phyloP scores from a whole-genome alignment of 2,113 vertebrate genomes.

The Ctenomys sociabilis region DNA sequence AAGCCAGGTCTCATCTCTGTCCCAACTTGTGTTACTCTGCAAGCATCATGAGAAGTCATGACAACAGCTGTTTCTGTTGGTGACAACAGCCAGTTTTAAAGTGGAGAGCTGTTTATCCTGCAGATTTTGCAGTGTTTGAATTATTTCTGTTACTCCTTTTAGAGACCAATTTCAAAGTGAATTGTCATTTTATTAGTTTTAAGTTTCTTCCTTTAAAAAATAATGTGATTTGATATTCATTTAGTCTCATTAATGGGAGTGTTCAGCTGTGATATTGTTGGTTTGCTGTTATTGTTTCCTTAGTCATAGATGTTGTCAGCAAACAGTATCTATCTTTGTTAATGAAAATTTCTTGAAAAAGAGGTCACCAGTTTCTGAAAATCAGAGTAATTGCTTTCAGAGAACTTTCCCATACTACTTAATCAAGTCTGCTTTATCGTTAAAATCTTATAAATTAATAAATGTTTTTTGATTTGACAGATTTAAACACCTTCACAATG shows the following conservation, averaged over 20 bases:
- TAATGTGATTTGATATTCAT: not conserved
- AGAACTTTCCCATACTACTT: not conserved
- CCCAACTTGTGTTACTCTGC: not conserved
- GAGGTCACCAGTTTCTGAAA: not conserved
- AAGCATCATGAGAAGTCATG: not conserved
- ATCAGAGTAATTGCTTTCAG: not conserved
- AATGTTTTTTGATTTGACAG: not conserved
- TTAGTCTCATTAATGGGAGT: slow-evolving; percentile 2
- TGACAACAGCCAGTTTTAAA: not conserved
- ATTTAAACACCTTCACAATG: not conserved
- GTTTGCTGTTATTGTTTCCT: not conserved
- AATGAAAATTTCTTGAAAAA: slow-evolving; percentile 15
- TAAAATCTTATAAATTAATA: not conserved
- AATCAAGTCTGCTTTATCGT: not conserved
- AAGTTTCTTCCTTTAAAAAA: slow-evolving; percentile 1
- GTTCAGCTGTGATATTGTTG: not conserved
- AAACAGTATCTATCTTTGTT: not conserved
- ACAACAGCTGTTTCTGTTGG: not conserved
- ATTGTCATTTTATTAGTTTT: slow-evolving; percentile 37
- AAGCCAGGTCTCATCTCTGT: not conserved
- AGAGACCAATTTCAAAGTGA: not conserved
- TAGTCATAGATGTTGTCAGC: not conserved
- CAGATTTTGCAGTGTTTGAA: not conserved
- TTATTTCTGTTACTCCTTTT: not conserved
- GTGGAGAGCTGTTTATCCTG: not conserved